Conservation (phyloP, 2,113 vertebrate genomes). For the Camelus bactrianus region DNA sequence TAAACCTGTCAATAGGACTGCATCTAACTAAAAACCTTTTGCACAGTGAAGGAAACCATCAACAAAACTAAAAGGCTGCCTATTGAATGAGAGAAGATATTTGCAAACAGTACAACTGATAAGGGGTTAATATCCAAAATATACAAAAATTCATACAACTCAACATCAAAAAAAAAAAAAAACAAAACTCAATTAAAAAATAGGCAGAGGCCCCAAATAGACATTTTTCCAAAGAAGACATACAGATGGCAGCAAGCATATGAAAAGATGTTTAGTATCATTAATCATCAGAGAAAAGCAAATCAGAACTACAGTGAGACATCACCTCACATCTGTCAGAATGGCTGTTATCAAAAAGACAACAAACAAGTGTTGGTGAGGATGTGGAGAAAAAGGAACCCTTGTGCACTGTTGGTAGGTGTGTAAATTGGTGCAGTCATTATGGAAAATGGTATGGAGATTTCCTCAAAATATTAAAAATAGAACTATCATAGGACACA, state of each 20-base stretch:
- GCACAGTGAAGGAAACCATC: neutral
- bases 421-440: neutral
- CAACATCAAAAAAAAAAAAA: neutral
- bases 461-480: neutral
- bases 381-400: neutral
- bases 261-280: neutral
- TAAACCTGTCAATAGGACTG: neutral
- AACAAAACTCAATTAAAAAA: neutral
- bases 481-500: neutral
- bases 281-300: neutral
- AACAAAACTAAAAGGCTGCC: neutral
- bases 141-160: neutral
- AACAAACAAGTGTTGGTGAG: neutral
- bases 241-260: neutral
- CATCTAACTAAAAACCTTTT: neutral
- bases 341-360: neutral
- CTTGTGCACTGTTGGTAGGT: neutral
- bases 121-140: neutral
- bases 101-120: neutral
- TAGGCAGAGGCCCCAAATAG: neutral
- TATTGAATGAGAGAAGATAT: neutral
- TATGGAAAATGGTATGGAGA: neutral
- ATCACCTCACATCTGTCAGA: neutral
- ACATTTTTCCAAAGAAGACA: neutral
- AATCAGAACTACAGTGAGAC: neutral